These are phyloP conservation scores for Cygnus olor DNA, from an alignment of 2,797 vertebrate species.

Conservation along the genomic window DNA sequence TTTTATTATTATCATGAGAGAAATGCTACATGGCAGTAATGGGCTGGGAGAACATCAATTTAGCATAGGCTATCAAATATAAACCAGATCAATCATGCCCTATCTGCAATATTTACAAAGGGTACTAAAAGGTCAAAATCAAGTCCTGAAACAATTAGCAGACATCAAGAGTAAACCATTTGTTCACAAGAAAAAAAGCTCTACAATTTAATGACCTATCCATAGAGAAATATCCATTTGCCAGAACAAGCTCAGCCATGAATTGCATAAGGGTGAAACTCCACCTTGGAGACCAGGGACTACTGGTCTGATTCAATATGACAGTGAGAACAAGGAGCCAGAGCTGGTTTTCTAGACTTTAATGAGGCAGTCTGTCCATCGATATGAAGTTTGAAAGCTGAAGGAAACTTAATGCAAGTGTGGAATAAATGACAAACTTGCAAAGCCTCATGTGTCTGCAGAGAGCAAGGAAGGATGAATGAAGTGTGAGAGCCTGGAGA, in stretches of 20 bases:
- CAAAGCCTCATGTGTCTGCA: neutral
- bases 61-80: neutral
- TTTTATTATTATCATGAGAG: neutral
- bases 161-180: neutral
- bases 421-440: neutral
- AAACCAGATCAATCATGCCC: neutral
- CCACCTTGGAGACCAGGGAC: neutral
- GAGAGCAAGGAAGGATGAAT: neutral
- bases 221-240: neutral
- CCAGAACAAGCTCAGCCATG: neutral
- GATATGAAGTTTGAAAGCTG: neutral
- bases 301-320: neutral
- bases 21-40: neutral
- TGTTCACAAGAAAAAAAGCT: neutral
- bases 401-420: neutral
- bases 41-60: neutral
- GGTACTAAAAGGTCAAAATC: neutral
- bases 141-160: neutral
- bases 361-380: accelerated
- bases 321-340: neutral
- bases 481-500: neutral
- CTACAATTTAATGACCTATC: neutral
- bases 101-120: neutral
- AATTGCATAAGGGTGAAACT: neutral
- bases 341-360: neutral